A percentile compares a stretch with the other conserved stretches of the same genome.
Conservation (phyloP, 2,797 vertebrate species). For the Malurus splendens region DNA sequence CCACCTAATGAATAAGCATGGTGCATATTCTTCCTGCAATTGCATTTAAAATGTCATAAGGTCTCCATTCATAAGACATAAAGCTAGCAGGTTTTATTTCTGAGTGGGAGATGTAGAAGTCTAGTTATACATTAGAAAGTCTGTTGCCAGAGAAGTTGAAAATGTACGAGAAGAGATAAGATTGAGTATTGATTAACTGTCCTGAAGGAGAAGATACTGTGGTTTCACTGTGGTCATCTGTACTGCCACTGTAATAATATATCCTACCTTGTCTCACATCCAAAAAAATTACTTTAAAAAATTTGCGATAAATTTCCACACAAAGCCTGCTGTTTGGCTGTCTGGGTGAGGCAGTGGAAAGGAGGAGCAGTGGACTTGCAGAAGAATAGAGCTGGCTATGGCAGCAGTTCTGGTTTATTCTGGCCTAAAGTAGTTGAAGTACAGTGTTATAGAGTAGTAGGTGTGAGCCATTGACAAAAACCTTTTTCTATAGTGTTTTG, state of each 20-base stretch:
- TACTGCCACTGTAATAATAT: background rate
- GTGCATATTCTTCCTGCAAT: background rate
- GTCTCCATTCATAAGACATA: background rate
- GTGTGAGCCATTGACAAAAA: background rate
- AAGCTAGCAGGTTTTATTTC: background rate
- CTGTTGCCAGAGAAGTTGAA: background rate
- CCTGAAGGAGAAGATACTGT: background rate
- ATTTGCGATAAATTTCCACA: background rate
- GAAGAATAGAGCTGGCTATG: rapidly evolving
- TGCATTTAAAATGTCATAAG: background rate
- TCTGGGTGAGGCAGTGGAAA: background rate
- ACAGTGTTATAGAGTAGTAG: rapidly evolving
- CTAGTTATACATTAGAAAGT: background rate
- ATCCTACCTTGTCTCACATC: background rate
- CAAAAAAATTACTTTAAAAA: background rate
- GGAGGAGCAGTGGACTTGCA: background rate
- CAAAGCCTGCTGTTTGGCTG: background rate
- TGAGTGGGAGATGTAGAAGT: background rate
- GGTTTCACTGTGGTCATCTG: background rate
- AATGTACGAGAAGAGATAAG: background rate
- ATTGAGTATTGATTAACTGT: background rate
- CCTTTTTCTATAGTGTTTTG: background rate
- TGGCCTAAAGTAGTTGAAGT: background rate
- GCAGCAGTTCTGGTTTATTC: background rate
- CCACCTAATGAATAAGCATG: too few relatives aligned